These are phyloP conservation scores for Holothuria scabra DNA, from an alignment of 53 echinoderm and acorn worm species.

Conservation along the genomic window DNA sequence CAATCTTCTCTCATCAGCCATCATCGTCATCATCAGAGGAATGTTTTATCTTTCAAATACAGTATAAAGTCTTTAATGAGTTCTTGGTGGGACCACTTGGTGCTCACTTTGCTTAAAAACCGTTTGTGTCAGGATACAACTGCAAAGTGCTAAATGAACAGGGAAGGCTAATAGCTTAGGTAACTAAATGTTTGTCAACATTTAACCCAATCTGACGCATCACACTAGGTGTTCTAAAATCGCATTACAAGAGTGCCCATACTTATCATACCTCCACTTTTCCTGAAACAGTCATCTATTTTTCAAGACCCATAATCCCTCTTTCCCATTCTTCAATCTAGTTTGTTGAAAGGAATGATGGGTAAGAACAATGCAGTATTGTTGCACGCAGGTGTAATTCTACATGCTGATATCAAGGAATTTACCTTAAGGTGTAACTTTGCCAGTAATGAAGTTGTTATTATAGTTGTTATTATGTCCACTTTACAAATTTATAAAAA, in stretches of 20 bases:
- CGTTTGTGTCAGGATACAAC: slow-evolving; percentile 32
- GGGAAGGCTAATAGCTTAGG: slow-evolving; percentile 24
- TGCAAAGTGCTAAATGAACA: slow-evolving; percentile 28
- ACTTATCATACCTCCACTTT: slow-evolving; percentile 35
- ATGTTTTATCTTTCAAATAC: neutral
- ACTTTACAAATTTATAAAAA: too few relatives aligned
- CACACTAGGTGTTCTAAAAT: slow-evolving; percentile 7
- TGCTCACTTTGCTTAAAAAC: slow-evolving; percentile 7
- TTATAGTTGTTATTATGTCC: too few relatives aligned
- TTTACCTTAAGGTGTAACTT: neutral
- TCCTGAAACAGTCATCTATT: slow-evolving; percentile 23
- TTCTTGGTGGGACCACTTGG: slow-evolving; percentile 32
- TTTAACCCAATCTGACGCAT: slow-evolving; percentile 13
- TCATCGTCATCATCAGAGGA: slow-evolving; percentile 8
- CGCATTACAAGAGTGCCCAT: slow-evolving; percentile 19
- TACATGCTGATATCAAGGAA: neutral
- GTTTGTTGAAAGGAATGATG: slow-evolving; percentile 31
- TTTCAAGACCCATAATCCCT: slow-evolving; percentile 13
- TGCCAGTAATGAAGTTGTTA: neutral
- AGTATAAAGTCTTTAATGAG: slow-evolving; percentile 23
- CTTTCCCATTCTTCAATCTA: neutral
- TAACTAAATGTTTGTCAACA: slow-evolving; percentile 32
- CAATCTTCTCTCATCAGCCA: too few relatives aligned
- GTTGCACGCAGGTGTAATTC: slow-evolving; percentile 12
- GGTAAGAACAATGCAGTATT: slow-evolving; percentile 15